Evolutionary conservation across 2,113 vertebrate genomes (phyloP), one percentile per base, ranked within the genome.

Genomic region (Podocnemis expansa): DNA sequence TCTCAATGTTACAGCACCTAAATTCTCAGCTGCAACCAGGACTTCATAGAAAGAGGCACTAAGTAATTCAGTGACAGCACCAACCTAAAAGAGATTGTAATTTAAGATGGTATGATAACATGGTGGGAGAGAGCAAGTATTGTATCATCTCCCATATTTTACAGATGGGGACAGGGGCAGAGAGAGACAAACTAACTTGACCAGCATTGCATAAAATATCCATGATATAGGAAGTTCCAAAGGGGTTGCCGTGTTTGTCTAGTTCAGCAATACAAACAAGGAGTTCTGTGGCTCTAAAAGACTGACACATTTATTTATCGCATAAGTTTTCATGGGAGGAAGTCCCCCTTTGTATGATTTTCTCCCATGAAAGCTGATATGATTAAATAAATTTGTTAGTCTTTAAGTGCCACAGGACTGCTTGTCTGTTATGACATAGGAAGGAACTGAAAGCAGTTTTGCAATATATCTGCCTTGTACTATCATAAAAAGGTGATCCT

Each of bases 41-140:
- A 70, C 8, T 79, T 14, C 5, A 10, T 13, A 12, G 2, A 52
- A 19, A 4, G 73, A 85, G 92, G 80, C 11, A 43, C 38, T 4
- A 73, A 63, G 34, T 19, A 82, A 55, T 87, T 55, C 89, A 84
- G 1, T 49, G 11, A 84, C 67, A n/a, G 94, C 24, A 82, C 0
- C 0, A 47, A 29, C 7, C 24, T 25, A 16, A 67, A 11, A 41
- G n/a, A 93, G 88, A 63, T 79, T 10, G 1, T 9, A 34, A 82
- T 1, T 3, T 56, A 55, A 78, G 87, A 49, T 4, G 38, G 43
- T 43, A 6, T 24, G 83, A 1, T 78, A 16, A 76, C 67, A 90
- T 49, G 4, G 3, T 0, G 0, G 0, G 80, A 85, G n/a, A 7
- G 43, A 43, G 24, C 70, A 38, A 38, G 41, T 25, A 41, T 24